Base-by-base conservation (phyloP, 2,113 vertebrate genomes). In the Platysteira castanea region DNA sequence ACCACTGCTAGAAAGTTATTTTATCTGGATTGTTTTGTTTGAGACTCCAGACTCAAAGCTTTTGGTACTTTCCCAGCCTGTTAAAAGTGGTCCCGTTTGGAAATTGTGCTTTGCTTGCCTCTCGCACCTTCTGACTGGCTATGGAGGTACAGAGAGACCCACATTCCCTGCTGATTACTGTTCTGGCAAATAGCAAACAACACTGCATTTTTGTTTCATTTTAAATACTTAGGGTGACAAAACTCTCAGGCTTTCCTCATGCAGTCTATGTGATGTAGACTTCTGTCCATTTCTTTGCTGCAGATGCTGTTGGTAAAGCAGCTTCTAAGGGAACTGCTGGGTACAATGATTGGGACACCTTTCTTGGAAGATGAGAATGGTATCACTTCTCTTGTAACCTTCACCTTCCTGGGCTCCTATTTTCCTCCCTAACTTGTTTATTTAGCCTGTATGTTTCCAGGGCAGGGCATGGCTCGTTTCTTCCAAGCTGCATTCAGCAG, bases 281-380 rank as follows among this genome's bases (percentile, higher is more conserved):
- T 81, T 77, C 33, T 22, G n/a, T 7, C 14, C 7, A 6, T 18
- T 73, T 50, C 61, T 67, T 67, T 59, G 22, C 42, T 77, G 30
- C 46, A 64, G 35, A 27, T 52, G 69, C 12, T 59, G 13, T 42
- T 56, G 59, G 27, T 30, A 47, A 73, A 86, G 30, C 16, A 89
- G 15, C 41, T 87, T 74, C 35, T 61, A n/a, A 68, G 54, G 31
- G 77, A 89, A 63, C 23, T 50, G 2, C 30, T 35, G 41, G 8
- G 7, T 50, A 18, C 13, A 13, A 9, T 37, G 31, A 16, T 10
- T 74, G 46, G 49, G 64, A 69, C 18, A 70, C 3, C 12, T 69
- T 28, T 28, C 42, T 59, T 3, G 1, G 33, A 46, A 61, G 42
- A 52, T 0, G 0, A 2, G 8, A 65, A 31, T 69, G 5, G 9